phyloP scores from a whole-genome alignment of 2,113 vertebrate species.

The Aldabrachelys gigantea region DNA sequence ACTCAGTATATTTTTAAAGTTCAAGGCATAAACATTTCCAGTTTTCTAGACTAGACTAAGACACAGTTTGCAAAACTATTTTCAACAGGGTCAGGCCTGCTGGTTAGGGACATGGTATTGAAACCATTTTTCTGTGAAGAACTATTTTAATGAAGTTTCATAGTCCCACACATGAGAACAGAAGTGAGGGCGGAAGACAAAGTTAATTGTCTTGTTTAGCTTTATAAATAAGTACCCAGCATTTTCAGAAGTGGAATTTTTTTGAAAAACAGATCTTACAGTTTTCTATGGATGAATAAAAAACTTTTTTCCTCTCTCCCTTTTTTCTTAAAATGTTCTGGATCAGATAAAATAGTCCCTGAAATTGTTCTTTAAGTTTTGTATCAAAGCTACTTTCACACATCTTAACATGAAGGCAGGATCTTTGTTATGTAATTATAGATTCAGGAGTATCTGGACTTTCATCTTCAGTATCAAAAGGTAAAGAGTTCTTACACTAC shows the following conservation, averaged over 20 bases:
- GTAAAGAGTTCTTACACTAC: not conserved
- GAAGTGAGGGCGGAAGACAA: not conserved
- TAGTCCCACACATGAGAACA: not conserved
- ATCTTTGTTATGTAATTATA: conserved; percentile 18
- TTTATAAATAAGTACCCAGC: not conserved
- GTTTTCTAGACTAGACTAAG: too few relatives aligned
- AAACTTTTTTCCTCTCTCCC: not conserved
- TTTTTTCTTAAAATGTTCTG: not conserved
- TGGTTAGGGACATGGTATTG: not conserved
- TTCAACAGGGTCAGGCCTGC: not conserved
- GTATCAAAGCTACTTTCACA: not conserved
- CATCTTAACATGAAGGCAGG: not conserved
- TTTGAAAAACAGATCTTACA: not conserved
- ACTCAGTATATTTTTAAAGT: too few relatives aligned
- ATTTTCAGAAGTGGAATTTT: not conserved
- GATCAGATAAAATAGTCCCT: not conserved
- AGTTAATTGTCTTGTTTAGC: not conserved
- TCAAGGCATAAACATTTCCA: too few relatives aligned
- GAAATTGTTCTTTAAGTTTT: not conserved
- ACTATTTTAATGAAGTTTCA: not conserved
- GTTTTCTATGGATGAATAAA: not conserved
- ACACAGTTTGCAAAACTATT: too few relatives aligned
- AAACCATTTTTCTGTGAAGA: not conserved
- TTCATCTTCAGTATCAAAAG: conserved; percentile 56
- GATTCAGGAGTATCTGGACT: not conserved